Evolutionary conservation across 2,113 vertebrate genomes (phyloP), one percentile per base, ranked within the genome.

Genomic region (Pardalotus punctatus): DNA sequence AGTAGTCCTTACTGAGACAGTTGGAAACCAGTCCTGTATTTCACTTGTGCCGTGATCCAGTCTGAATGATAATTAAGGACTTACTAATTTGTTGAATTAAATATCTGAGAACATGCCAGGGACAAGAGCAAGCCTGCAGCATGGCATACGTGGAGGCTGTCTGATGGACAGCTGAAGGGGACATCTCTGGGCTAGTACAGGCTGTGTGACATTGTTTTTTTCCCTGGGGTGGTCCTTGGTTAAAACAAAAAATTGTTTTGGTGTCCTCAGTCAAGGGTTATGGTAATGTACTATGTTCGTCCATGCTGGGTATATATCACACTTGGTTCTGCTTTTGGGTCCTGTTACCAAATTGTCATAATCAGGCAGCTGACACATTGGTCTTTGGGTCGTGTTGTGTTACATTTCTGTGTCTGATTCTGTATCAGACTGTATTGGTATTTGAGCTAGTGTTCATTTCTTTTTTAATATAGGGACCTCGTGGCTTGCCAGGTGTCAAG

Each of bases 401-500:
- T 76, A 61, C 38, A 51, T 86, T 81, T 78, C 42, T 78, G 14
- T 43, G 14, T 58, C 58, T 81, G 33, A 5, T 93, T 86, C 19
- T 61, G 7, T 61, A 28, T 38, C 38, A 48, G 36, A 56, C 4
- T 73, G 42, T 45, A 28, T 35, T 42, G 12, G 25, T 66, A 43
- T 57, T 96, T 88, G 69, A 72, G 8, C 77, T 85, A 3, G 2
- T 71, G 61, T 58, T 94, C 36, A 27, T 74, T 93, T 93, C 97
- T 90, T 90, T 51, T 35, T 94, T 93, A 93, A 81, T 88, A 33
- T 83, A 98, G 99, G 99, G 99, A 73, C 95, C 95, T 51, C 98
- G 96, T 94, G 99, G 99, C 36, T 91, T 98, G 38, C 97, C 97
- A 62, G 99, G 99, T 60, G 96, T 98, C 94, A 99, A 99, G 96